Evolutionary conservation across 2,113 vertebrate genomes (phyloP), one percentile per base, ranked within the genome.

Genomic region (Chunga burmeisteri): DNA sequence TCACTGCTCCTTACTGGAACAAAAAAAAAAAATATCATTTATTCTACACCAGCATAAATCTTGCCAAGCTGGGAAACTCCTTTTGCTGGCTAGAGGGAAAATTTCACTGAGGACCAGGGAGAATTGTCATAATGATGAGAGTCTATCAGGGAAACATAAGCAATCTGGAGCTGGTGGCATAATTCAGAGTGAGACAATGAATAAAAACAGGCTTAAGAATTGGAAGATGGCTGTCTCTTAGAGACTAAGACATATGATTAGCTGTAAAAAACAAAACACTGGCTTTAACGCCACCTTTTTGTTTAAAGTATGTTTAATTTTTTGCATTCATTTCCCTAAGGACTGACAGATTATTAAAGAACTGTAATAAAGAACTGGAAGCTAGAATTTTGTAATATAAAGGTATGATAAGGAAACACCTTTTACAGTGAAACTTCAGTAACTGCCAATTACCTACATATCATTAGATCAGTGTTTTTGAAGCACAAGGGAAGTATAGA

Each of bases 11-110:
- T 90, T 68, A 84, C 5, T 2, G 50, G 72, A 90, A 88, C 30
- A 91, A 94, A 95, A 90, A 65, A 90, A 65, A 91, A 94, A 95
- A 90, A 65, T 78, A 89, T 27, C 40, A 53, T 75, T 88, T 81
- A 68, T 63, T 96, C 65, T 65, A 91, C 40, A 90, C 75, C 50
- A 93, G 65, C 70, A 81, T 44, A 92, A 75, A 91, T 56, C 77
- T 84, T 72, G 72, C 53, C 91, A 89, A 78, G 72, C 20, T 78
- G 29, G 46, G 38, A 80, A 88, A 95, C 62, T 84, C 67, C 78
- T 94, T 62, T 68, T 80, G 22, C 58, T 92, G 59, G 38, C 52
- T 81, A 56, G 47, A 81, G 56, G 63, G 30, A 94, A 92, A 80
- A 78, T 81, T 63, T 81, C 80, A 77, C 42, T 59, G 30, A 92